Conservation (phyloP, 2,113 vertebrate genomes). For the Sminthopsis crassicaudata region DNA sequence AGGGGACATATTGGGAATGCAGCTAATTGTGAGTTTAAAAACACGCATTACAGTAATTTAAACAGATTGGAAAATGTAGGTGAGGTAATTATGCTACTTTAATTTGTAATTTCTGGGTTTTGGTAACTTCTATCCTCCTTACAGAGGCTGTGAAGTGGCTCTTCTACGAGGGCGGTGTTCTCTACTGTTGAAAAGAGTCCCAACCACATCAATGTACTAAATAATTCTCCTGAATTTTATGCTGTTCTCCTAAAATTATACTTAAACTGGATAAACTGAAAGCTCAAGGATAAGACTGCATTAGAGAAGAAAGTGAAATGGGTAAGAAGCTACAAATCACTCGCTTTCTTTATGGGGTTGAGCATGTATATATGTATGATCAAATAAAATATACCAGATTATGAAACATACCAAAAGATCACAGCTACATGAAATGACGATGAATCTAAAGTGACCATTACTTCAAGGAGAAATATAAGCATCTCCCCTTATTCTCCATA, state of each 20-base stretch:
- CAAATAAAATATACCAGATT: background rate
- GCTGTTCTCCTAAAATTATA: constrained; percentile 57
- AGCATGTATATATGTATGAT: background rate
- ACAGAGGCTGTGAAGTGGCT: background rate
- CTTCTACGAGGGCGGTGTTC: background rate
- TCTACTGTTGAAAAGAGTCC: background rate
- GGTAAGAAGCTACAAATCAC: background rate
- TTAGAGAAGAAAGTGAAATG: constrained; percentile 12
- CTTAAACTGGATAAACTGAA: constrained; percentile 47
- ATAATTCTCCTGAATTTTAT: constrained; percentile 57
- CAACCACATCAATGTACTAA: background rate
- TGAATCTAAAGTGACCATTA: background rate
- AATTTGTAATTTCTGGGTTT: constrained; percentile 76
- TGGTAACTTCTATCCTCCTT: constrained; percentile 53
- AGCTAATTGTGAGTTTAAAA: constrained; percentile 81
- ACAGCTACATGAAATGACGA: background rate
- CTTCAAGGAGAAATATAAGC: background rate
- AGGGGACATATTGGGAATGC: constrained; percentile 74
- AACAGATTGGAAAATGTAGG: constrained; percentile 82
- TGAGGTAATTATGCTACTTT: constrained; percentile 69
- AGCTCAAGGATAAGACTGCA: constrained; percentile 31
- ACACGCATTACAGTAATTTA: constrained; percentile 82
- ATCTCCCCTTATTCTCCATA: background rate
- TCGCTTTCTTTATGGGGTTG: background rate
- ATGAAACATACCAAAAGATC: background rate